Percentiles rank a stretch among this genome's conserved stretches.
These are phyloP conservation scores for Drosophila triauraria DNA, from an alignment of 1,140 invertebrate species.

Conservation along the genomic window DNA sequence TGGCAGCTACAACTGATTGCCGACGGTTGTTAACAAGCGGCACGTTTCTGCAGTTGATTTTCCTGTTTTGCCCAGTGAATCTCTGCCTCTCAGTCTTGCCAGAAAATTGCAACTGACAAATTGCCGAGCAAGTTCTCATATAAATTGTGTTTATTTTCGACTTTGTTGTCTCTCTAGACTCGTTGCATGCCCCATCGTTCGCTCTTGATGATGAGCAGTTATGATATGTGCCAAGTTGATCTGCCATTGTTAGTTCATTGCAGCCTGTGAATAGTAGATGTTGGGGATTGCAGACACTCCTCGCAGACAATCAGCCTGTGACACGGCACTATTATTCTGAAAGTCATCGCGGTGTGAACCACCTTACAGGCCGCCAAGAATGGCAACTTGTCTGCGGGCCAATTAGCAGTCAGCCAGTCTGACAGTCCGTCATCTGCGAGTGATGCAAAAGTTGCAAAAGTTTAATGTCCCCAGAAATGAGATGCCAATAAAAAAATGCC, in stretches of 20 bases:
- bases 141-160: conserved; percentile 47
- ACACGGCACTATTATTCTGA: conserved; percentile 66
- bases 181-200: conserved; percentile 2
- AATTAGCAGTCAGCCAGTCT: conserved; percentile 29
- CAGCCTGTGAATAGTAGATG: conserved; percentile 56
- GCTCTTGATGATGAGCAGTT: conserved; percentile 73
- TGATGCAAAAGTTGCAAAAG: conserved; percentile 37
- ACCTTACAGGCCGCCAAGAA: conserved; percentile 21
- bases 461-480: conserved; percentile 25
- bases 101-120: conserved; percentile 48
- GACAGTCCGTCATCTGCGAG: conserved; percentile 23
- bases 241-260: conserved; percentile 61
- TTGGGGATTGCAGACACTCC: conserved; percentile 26
- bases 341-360: conserved; percentile 61
- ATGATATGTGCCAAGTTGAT: conserved; percentile 75
- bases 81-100: conserved; percentile 26
- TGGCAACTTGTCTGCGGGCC: conserved; percentile 40
- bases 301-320: conserved; percentile 37
- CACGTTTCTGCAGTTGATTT: conserved; percentile 52
- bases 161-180: conserved; percentile 32
- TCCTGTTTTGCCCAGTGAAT: conserved; percentile 45
- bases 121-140: conserved; percentile 51
- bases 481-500: conserved; percentile 9
- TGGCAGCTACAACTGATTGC: conserved; percentile 42
- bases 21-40: conserved; percentile 40